phyloP scores from a whole-genome alignment of 2,113 vertebrate species.

The Gymnogyps californianus region DNA sequence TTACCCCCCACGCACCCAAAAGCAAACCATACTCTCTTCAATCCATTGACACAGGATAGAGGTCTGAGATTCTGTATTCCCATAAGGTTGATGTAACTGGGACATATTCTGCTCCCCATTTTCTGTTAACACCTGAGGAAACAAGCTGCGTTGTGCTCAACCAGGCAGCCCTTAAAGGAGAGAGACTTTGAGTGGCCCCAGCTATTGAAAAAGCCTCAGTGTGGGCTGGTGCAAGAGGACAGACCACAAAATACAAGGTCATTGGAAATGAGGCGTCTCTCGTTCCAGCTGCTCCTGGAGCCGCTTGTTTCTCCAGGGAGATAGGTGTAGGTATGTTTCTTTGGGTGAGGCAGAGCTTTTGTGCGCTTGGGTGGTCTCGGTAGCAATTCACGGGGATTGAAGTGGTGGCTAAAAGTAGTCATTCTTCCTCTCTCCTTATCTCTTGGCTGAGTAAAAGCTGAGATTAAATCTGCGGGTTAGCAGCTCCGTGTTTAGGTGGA shows the following conservation, averaged over 20 bases:
- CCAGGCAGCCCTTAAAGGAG: background rate
- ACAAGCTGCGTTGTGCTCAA: background rate
- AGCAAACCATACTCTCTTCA: background rate
- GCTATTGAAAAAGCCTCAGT: background rate
- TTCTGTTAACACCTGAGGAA: background rate
- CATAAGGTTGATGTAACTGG: background rate
- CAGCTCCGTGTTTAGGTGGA: background rate
- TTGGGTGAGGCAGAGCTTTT: background rate
- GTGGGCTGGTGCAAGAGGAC: background rate
- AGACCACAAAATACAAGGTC: background rate
- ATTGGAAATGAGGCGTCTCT: background rate
- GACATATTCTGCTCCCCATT: background rate
- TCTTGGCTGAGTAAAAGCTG: background rate
- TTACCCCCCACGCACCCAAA: background rate
- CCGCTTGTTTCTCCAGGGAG: background rate
- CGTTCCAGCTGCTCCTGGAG: background rate
- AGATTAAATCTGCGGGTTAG: background rate
- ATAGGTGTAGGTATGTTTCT: accelerated
- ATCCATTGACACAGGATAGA: background rate
- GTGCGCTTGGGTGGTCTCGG: background rate
- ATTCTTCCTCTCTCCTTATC: background rate
- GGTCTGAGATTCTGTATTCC: background rate
- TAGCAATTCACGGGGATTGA: background rate
- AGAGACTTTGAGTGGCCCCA: background rate
- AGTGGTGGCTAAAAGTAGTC: background rate